Base-by-base conservation (phyloP, 2,888 invertebrate genomes). In the Steinernema scapterisci region DNA sequence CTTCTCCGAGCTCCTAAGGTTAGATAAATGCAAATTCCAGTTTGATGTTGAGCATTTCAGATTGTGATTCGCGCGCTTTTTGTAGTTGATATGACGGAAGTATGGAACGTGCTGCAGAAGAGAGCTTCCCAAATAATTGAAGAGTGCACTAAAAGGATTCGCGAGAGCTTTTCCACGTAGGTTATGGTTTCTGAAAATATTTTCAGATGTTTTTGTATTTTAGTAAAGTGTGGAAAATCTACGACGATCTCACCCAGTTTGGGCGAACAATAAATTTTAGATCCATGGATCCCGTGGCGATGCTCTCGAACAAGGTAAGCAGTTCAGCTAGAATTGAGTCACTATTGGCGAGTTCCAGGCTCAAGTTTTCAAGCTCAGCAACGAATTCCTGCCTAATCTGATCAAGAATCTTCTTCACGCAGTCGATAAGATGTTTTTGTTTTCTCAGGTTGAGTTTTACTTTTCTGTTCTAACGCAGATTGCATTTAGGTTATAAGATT, bases 271-370 rank as follows among this genome's bases (percentile, higher is more conserved):
- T 85, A 0, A 80, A 79, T 63, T 85, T 84, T 52, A 79, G 85
- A 31, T 85, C 85, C 9, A 83, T 84, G 52, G 84, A 85, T 74
- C 83, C 85, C 5, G 74, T 83, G 9, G 77, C 79, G 73, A 85
- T 85, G 85, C 76, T 85, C 44, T 77, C 73, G n/a, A 85, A 85
- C 73, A 85, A 83, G 75, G 80, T 80, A 38, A 16, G 16, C 7
- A 7, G n/a, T 25, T 11, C n/a, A n/a, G n/a, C n/a, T n/a, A n/a
- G n/a, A n/a, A n/a, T n/a, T n/a, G n/a, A n/a, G n/a, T n/a, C n/a
- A n/a, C n/a, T n/a, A n/a, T n/a, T n/a, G n/a, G n/a, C n/a, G n/a
- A n/a, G n/a, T 56, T 73, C 16, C 52, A 81, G 80, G 82, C 84
- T 9, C 75, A 78, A 48, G 84, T 84, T 0, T 80, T 80, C 52